Conservation (phyloP, 1,140 invertebrate genomes). For the Megalonaias nervosa region DNA sequence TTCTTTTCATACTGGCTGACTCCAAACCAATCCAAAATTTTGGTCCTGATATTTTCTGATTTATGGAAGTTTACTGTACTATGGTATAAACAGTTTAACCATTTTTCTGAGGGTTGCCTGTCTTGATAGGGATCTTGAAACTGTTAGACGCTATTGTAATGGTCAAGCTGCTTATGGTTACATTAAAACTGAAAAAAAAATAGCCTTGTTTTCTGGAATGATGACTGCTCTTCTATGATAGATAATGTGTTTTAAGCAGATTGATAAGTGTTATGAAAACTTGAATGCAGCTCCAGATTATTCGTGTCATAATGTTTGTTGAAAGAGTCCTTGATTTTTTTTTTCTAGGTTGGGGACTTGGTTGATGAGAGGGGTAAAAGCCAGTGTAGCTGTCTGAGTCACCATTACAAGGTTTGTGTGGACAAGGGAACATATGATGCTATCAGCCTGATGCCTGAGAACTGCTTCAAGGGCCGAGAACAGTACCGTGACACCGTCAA, state of each 20-base stretch:
- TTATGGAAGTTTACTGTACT: no score
- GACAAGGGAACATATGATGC: conserved; percentile 98
- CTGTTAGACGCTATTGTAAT: no score
- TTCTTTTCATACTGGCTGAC: no score
- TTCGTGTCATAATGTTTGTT: background rate
- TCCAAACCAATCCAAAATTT: no score
- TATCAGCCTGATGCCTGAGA: conserved; percentile 84
- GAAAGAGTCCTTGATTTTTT: background rate
- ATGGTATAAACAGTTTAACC: no score
- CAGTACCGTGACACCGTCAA: conserved; percentile 81
- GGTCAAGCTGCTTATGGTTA: no score
- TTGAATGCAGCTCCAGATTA: background rate
- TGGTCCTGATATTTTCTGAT: no score
- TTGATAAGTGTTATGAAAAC: background rate
- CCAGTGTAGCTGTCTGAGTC: conserved; percentile 37
- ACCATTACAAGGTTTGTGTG: conserved; percentile 71
- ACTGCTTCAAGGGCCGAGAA: conserved; percentile 76
- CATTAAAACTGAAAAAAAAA: no score
- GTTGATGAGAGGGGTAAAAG: conserved; percentile 34
- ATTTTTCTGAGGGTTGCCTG: no score
- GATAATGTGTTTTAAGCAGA: background rate
- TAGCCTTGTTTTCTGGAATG: no score
- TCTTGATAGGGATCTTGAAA: no score
- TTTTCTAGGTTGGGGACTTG: conserved; percentile 49
- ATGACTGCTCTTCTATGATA: no score